phyloP scores from a whole-genome alignment of 1,140 invertebrate species.

The Metaphire vulgaris region DNA sequence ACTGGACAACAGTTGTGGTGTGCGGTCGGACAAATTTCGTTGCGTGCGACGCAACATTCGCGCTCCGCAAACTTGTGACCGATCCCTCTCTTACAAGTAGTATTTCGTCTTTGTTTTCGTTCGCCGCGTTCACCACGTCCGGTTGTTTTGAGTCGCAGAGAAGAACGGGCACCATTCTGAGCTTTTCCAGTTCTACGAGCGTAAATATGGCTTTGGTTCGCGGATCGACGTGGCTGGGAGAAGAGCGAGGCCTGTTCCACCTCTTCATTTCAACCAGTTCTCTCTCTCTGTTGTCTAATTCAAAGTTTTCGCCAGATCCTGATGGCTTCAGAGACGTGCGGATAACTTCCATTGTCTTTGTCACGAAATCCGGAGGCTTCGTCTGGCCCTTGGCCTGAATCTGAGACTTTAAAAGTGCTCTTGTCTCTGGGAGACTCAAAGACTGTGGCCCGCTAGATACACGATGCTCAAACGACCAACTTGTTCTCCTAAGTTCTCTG shows the following conservation, averaged over 20 bases:
- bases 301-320: conserved; percentile 33
- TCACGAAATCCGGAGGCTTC: conserved; percentile 49
- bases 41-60: neutral
- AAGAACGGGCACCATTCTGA: conserved; percentile 32
- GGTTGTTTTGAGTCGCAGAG: neutral
- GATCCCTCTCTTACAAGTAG: neutral
- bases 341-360: conserved; percentile 46
- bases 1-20: neutral
- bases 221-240: conserved; percentile 48
- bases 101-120: neutral
- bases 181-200: conserved; percentile 37
- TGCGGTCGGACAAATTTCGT: neutral
- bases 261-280: conserved; percentile 27
- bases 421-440: conserved; percentile 47
- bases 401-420: conserved; percentile 47
- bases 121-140: neutral
- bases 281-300: conserved; percentile 35
- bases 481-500: conserved; percentile 37
- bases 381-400: conserved; percentile 44
- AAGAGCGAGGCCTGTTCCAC: conserved; percentile 43
- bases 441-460: conserved; percentile 39
- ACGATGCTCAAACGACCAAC: conserved; percentile 52
- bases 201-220: conserved; percentile 43
- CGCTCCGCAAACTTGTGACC: neutral
- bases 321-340: conserved; percentile 39